A percentile compares a stretch with the other conserved stretches of the same genome.
Conservation (phyloP, 2,113 vertebrate species). For the Tricholaema leucomelas region DNA sequence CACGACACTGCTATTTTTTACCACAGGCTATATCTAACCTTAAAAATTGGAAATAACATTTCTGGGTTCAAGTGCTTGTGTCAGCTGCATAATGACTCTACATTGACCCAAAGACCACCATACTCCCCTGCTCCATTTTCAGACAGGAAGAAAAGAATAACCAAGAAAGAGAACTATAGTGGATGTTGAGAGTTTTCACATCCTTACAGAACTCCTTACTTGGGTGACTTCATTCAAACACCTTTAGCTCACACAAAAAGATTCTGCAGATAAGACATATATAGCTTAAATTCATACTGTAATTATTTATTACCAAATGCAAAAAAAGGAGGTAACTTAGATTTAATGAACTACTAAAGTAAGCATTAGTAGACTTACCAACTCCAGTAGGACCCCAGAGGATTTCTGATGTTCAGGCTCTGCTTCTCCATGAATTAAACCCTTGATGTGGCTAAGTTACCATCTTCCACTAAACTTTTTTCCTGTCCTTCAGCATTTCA, state of each 20-base stretch:
- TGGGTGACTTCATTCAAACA: neutral
- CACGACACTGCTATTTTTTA: neutral
- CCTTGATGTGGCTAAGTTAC: neutral
- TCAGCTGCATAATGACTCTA: neutral
- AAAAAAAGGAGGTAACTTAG: neutral
- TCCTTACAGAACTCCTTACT: neutral
- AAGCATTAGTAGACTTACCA: neutral
- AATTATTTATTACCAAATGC: neutral
- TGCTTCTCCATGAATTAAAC: neutral
- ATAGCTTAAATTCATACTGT: neutral
- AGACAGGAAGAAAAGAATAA: neutral
- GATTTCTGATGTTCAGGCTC: neutral
- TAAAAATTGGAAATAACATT: neutral
- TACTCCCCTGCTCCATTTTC: neutral
- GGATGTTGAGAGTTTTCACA: neutral
- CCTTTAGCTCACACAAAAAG: neutral
- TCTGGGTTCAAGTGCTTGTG: neutral
- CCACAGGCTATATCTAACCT: neutral
- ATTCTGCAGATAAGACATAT: neutral
- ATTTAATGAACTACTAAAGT: neutral
- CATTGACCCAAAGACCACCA: neutral
- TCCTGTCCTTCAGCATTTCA: neutral
- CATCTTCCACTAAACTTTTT: neutral
- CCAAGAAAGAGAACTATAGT: accelerated
- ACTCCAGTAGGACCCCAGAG: neutral